Evolutionary conservation across 2,797 vertebrate genomes (phyloP).

Genomic region (Zonotrichia albicollis): DNA sequence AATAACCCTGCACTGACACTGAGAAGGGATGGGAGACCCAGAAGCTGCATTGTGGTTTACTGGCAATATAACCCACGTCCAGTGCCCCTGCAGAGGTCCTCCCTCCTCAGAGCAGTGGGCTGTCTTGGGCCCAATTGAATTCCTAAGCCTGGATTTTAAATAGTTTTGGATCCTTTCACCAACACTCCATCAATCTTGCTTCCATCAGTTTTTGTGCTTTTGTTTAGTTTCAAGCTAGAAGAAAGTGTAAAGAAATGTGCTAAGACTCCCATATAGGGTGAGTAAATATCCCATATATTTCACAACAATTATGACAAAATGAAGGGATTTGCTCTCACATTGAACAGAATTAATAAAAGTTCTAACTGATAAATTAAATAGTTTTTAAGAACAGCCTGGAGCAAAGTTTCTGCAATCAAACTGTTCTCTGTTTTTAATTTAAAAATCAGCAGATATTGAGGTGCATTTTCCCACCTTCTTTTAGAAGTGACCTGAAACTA

Average conservation of each 20-base stretch:
- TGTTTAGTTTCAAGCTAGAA: slow-evolving; percentile 23
- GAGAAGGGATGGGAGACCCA: background rate
- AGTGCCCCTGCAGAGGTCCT: background rate
- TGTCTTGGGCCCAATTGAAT: background rate
- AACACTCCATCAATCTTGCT: slow-evolving; percentile 29
- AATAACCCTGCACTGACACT: background rate
- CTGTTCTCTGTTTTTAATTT: background rate
- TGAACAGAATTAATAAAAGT: background rate
- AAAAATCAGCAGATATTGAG: background rate
- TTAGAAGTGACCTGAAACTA: background rate
- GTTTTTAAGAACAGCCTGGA: background rate
- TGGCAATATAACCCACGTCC: background rate
- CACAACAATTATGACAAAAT: background rate
- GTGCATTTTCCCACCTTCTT: background rate
- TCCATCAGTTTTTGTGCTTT: background rate
- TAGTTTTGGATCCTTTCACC: slow-evolving; percentile 1
- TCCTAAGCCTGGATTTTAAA: slow-evolving; percentile 14
- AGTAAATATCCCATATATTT: background rate
- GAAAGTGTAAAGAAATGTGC: background rate
- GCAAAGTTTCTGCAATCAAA: background rate
- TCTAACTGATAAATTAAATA: background rate
- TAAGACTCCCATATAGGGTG: background rate
- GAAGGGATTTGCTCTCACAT: background rate
- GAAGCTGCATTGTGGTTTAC: background rate
- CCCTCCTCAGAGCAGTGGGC: background rate